Base-by-base conservation (phyloP, 1,140 invertebrate species). In the Drosophila ficusphila region DNA sequence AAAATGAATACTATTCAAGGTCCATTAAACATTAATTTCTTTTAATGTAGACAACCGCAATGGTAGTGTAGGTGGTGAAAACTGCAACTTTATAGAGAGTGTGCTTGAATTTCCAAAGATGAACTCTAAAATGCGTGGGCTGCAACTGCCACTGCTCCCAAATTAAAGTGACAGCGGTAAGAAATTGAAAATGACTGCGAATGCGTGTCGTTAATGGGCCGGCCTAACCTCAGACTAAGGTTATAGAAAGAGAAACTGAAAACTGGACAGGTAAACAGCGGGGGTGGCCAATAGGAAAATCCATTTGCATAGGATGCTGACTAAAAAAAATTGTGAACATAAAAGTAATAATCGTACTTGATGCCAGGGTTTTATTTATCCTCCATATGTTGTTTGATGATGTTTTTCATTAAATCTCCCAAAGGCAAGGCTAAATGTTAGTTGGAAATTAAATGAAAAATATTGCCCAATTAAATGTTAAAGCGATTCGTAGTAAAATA, bases 171-270 rank as follows among this genome's bases (percentile, higher is more conserved):
- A 86, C 76, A 88, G 77, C 56, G 46, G 18, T 58, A 88, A 61
- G 77, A 81, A 86, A 86, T 86, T 88, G 72, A 88, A 86, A 86
- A 81, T 74, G 42, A 67, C 71, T 49, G 64, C 44, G 74, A 83
- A 71, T 83, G 79, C 79, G 79, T 83, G 79, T 69, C 81, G 81
- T 81, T 85, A 86, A 85, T 85, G 82, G 81, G 57, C 54, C 46
- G 25, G 58, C 42, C 53, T 85, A 81, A 85, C 81, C 82, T 54
- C 77, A 34, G 68, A 65, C 58, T 58, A 48, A 23, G 52, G 69
- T 31, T 46, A 76, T 68, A 41, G 72, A 86, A 76, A 86, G 76
- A 62, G 79, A 85, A 81, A 81, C 58, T 41, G 54, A 16, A 16
- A 33, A 27, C 61, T 75, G 64, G 62, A 48, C 60, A 31, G 72